Evolutionary conservation across 2,113 vertebrate genomes (phyloP), one percentile per base, ranked within the genome.

Genomic region (Hyla sarda): DNA sequence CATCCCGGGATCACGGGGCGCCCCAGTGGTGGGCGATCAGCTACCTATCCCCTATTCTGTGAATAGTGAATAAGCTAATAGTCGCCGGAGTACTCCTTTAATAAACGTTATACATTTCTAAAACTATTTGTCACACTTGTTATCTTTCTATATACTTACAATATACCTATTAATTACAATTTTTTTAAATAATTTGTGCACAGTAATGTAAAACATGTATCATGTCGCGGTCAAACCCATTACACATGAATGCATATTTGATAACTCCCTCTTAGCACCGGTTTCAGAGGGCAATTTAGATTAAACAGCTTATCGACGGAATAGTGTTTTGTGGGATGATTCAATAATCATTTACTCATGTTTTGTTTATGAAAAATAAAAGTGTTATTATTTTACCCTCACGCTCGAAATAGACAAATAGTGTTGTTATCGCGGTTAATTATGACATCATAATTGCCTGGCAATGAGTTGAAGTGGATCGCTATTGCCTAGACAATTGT

Each of bases 221-320:
- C 12, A 74, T 37, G 34, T 3, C 1, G 23, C 19, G 25, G 45
- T 74, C 41, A 25, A 8, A 74, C 21, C 72, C 23, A 5, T 47
- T 23, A 74, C 41, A 74, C 32, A 67, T 21, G 45, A 37, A 32
- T 45, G 17, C 11, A 4, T 17, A 25, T 82, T 30, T 82, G n/a
- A 65, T 41, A 67, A 45, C 16, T 65, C 54, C 25, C n/a, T 72
- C 69, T 23, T 56, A 34, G 30, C 34, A 25, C 52, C 30, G 34
- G n/a, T 73, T 83, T 83, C 48, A 23, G 54, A 69, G 21, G 47
- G 17, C 65, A 72, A 48, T 30, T 67, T 58, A 62, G 23, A 81
- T 65, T 65, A 62, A 67, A 71, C 41, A 28, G 28, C 30, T 72
- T 83, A 73, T 83, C 45, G 54, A 73, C 56, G 82, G 34, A 37